These are phyloP conservation scores for Euura lappo DNA, from an alignment of 1,140 invertebrate species.

Conservation along the genomic window DNA sequence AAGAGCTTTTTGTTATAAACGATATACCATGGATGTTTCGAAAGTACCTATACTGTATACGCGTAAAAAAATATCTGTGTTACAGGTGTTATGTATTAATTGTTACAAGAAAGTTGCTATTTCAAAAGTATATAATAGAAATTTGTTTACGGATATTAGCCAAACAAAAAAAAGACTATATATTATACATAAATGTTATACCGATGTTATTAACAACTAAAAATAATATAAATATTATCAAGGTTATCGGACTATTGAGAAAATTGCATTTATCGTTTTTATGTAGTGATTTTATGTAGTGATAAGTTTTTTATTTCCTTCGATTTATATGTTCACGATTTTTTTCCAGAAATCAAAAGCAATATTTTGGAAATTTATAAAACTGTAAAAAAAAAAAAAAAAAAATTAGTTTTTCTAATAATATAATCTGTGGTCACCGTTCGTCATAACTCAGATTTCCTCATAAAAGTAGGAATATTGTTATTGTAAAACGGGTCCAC, in stretches of 20 bases:
- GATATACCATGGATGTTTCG: not conserved
- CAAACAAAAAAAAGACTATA: not conserved
- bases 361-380: slow-evolving; percentile 47
- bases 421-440: too few relatives aligned
- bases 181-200: too few relatives aligned
- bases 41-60: not conserved
- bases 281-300: too few relatives aligned
- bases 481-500: slow-evolving; percentile 8
- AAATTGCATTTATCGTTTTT: too few relatives aligned
- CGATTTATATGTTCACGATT: too few relatives aligned
- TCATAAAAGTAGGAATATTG: slow-evolving; percentile 6
- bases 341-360: slow-evolving; percentile 43
- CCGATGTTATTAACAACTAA: too few relatives aligned
- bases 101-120: not conserved
- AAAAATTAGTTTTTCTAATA: not conserved
- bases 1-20: not conserved
- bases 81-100: too few relatives aligned
- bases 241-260: too few relatives aligned
- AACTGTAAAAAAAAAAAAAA: slow-evolving; percentile 14
- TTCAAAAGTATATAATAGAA: not conserved
- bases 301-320: too few relatives aligned
- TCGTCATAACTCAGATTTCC: slow-evolving; percentile 10
- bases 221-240: too few relatives aligned
- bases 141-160: not conserved
- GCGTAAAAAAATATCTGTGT: not conserved